Evolutionary conservation across 2,888 invertebrate species (phyloP).

Genomic region (Cataglyphis rosenhaueri): DNA sequence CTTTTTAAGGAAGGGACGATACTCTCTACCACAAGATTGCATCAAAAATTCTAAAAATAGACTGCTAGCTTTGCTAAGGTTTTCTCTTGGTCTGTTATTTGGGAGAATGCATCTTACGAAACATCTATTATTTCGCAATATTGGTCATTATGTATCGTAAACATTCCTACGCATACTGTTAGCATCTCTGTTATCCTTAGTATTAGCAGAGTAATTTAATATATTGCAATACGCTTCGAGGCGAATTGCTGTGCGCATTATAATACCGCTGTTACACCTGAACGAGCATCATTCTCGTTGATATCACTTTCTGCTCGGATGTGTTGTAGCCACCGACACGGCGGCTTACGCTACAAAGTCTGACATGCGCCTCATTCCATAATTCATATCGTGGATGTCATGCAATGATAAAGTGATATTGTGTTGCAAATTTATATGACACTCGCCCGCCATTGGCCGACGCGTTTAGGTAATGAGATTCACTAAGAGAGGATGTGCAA

Average conservation of each 20-base stretch:
- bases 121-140: conserved; percentile 16
- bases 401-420: conserved; percentile 75
- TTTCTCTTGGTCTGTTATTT: background rate
- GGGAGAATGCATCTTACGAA: background rate
- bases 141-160: conserved; percentile 26
- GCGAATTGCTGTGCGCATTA: conserved; percentile 30
- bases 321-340: conserved; percentile 40
- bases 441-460: conserved; percentile 61
- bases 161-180: background rate
- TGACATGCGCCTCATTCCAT: conserved; percentile 61
- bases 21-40: background rate
- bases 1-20: background rate
- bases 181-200: background rate
- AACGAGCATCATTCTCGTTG: conserved; percentile 56
- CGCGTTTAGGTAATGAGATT: conserved; percentile 72
- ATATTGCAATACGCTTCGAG: conserved; percentile 32
- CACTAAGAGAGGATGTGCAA: conserved; percentile 64
- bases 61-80: background rate
- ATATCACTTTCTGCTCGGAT: conserved; percentile 65
- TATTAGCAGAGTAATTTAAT: conserved; percentile 18
- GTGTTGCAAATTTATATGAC: conserved; percentile 74
- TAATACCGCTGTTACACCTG: conserved; percentile 52
- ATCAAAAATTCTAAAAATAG: conserved; percentile 14
- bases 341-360: conserved; percentile 52
- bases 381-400: conserved; percentile 68